These are phyloP conservation scores for Corythoichthys intestinalis DNA, from an alignment of 2,113 vertebrate genomes.

Conservation along the genomic window DNA sequence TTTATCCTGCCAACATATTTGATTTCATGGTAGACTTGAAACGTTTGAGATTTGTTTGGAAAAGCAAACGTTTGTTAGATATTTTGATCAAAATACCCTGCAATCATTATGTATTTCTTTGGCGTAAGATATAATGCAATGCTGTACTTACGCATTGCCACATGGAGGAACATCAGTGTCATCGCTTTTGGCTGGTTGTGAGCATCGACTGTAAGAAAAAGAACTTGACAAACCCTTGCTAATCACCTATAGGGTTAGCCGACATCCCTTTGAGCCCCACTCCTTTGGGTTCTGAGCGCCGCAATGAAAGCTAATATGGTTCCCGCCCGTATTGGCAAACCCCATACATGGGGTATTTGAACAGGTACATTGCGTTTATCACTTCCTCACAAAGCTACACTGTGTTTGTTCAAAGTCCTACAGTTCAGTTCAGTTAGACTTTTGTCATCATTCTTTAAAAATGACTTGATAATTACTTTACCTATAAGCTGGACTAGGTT, in stretches of 20 bases:
- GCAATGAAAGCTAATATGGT: too few relatives aligned
- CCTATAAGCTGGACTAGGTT: background rate
- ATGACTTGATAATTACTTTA: background rate
- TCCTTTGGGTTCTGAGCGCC: too few relatives aligned
- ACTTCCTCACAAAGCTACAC: too few relatives aligned
- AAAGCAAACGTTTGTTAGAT: background rate
- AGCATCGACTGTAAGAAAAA: background rate
- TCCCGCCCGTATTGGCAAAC: too few relatives aligned
- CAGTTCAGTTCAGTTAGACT: background rate
- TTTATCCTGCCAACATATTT: constrained; percentile 16
- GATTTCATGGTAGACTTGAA: constrained; percentile 23
- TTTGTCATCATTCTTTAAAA: background rate
- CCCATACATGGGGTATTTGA: too few relatives aligned
- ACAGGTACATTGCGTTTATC: too few relatives aligned
- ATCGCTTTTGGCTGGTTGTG: background rate
- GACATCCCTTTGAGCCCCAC: too few relatives aligned
- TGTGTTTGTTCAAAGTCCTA: too few relatives aligned
- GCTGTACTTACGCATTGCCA: background rate
- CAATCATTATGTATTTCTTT: background rate
- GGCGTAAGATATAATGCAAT: background rate
- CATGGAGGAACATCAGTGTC: background rate
- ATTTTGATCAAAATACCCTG: background rate
- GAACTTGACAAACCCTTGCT: too few relatives aligned
- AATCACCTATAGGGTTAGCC: too few relatives aligned
- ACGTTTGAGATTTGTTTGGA: background rate